Conservation (phyloP, 2,113 vertebrate genomes). For the Bos indicus region DNA sequence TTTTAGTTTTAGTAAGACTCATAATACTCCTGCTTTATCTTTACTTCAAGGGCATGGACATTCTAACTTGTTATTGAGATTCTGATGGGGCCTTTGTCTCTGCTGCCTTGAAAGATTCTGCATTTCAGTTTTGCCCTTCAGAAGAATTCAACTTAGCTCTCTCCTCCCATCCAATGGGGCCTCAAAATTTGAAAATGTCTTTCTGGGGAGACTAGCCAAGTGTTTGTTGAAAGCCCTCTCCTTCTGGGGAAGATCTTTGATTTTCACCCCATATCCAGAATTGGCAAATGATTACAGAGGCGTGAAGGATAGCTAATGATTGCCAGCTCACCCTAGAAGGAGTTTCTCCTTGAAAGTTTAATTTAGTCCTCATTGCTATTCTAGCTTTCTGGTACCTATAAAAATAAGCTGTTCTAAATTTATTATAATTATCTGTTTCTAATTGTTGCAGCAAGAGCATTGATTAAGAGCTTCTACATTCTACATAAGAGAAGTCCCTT, state of each 20-base stretch:
- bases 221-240: neutral
- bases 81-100: neutral
- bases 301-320: fast-evolving
- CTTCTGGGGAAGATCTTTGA: neutral
- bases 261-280: neutral
- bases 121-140: neutral
- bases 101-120: neutral
- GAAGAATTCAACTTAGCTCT: neutral
- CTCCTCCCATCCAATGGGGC: neutral
- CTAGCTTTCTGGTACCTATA: neutral
- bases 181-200: neutral
- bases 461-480: neutral
- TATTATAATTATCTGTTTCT: neutral
- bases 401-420: neutral
- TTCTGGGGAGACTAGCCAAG: neutral
- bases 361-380: neutral
- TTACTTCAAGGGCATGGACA: neutral
- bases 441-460: neutral
- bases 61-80: neutral
- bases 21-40: neutral
- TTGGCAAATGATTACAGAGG: neutral
- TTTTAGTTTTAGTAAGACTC: neutral
- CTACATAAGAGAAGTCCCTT: neutral
- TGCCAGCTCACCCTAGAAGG: neutral
- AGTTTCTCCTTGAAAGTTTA: neutral